These are phyloP conservation scores for Myxocyprinus asiaticus DNA, from an alignment of 2,113 vertebrate species.

Conservation along the genomic window DNA sequence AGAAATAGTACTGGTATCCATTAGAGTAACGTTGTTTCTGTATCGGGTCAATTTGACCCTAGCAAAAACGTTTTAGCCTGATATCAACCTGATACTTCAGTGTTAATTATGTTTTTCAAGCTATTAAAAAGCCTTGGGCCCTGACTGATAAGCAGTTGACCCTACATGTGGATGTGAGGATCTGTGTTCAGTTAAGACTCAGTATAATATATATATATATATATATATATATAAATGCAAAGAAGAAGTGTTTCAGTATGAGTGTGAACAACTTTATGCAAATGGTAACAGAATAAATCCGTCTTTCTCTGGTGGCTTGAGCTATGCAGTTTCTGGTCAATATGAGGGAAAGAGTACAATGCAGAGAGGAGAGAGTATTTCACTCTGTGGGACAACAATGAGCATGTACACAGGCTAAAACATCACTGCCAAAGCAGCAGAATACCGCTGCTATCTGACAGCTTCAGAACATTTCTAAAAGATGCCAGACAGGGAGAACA, in stretches of 20 bases:
- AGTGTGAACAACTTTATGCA: background rate
- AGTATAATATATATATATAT: no score
- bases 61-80: background rate
- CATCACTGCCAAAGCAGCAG: background rate
- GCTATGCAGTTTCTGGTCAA: background rate
- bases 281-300: background rate
- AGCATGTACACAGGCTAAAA: background rate
- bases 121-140: no score
- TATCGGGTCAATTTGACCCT: no score
- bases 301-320: background rate
- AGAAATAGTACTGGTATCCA: background rate
- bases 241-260: background rate
- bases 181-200: background rate
- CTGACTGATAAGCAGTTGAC: background rate
- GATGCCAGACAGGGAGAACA: constrained; percentile 16
- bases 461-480: constrained; percentile 23
- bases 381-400: background rate
- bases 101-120: background rate
- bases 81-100: background rate
- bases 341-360: background rate
- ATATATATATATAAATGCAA: background rate
- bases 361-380: background rate
- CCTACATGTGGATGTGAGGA: background rate
- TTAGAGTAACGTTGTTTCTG: no score
- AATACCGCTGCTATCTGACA: constrained; percentile 20